Base-by-base conservation (phyloP, 2,113 vertebrate genomes). In the Phylloscopus trochiloides region DNA sequence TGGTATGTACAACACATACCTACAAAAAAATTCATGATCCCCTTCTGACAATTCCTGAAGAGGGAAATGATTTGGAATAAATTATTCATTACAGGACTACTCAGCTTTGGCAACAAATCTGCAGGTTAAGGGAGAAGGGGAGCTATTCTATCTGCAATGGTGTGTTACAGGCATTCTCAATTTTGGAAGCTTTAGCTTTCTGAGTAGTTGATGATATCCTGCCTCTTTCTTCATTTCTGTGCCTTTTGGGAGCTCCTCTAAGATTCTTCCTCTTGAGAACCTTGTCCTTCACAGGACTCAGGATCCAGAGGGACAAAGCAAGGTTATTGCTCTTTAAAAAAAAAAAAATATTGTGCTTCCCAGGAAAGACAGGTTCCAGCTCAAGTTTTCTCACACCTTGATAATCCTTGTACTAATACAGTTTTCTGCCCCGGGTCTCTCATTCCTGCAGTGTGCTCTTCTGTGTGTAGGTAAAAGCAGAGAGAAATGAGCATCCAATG, bases 31-130 rank as follows among this genome's bases (percentile, higher is more conserved):
- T 3, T 86, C 59, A 59, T 26, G 40, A 52, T 63, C 40, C 61
- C 52, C 45, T 86, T 94, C 68, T 74, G 86, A 94, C 40, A 74
- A 81, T 78, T 91, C 52, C 51, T 84, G 89, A 95, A 74, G n/a
- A 16, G 17, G 55, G 68, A 94, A 94, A 92, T 3, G 12, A 67
- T 70, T 93, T 70, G 76, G 72, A 94, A 94, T 93, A 83, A 86
- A 93, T 94, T 92, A 85, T 85, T 95, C 93, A 95, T 95, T 94
- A 90, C 34, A 59, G 76, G 93, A 47, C 77, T 75, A 74, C 45
- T 94, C 80, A 85, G 77, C 77, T 96, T 70, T 93, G 72, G 78
- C 68, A 88, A 88, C 43, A 81, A 62, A 92, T 77, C 38, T 22
- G 26, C 67, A 92, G 82, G 91, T 95, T 86, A 50, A 90, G 76